Conservation (phyloP, 1,140 invertebrate species). For the Manduca sexta region DNA sequence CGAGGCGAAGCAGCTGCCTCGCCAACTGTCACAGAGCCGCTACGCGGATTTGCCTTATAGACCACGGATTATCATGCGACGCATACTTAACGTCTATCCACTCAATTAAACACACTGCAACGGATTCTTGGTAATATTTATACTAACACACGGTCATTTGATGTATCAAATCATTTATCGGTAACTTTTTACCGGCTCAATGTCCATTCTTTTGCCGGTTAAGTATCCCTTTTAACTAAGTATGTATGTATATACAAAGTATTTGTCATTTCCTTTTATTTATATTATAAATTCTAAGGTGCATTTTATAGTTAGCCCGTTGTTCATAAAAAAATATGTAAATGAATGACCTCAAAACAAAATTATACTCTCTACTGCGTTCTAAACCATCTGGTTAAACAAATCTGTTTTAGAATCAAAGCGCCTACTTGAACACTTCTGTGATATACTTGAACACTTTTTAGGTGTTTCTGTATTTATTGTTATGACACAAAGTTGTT, state of each 20-base stretch:
- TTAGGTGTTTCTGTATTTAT: too few relatives aligned
- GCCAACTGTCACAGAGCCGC: conserved; percentile 63
- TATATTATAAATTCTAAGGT: background rate
- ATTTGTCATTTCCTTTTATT: conserved; percentile 4
- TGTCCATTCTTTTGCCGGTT: too few relatives aligned
- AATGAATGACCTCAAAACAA: conserved; percentile 30
- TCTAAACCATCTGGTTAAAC: conserved; percentile 59
- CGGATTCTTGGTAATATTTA: conserved; percentile 11
- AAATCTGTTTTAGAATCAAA: conserved; percentile 47
- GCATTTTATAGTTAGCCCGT: too few relatives aligned
- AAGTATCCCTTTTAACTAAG: too few relatives aligned
- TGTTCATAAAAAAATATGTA: conserved; percentile 1
- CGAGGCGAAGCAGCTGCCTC: conserved; percentile 56
- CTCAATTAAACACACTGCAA: conserved; percentile 35
- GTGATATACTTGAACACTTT: conserved; percentile 15
- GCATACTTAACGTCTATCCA: conserved; percentile 46
- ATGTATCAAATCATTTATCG: too few relatives aligned
- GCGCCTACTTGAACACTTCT: conserved; percentile 31
- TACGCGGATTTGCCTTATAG: conserved; percentile 55
- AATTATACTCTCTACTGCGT: conserved; percentile 30
- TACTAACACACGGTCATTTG: background rate
- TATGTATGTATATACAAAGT: conserved; percentile 3
- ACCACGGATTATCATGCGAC: conserved; percentile 45
- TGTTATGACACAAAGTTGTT: too few relatives aligned
- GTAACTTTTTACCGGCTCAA: too few relatives aligned